phyloP scores from a whole-genome alignment of 1,140 invertebrate species.

The Subanguina moxae region DNA sequence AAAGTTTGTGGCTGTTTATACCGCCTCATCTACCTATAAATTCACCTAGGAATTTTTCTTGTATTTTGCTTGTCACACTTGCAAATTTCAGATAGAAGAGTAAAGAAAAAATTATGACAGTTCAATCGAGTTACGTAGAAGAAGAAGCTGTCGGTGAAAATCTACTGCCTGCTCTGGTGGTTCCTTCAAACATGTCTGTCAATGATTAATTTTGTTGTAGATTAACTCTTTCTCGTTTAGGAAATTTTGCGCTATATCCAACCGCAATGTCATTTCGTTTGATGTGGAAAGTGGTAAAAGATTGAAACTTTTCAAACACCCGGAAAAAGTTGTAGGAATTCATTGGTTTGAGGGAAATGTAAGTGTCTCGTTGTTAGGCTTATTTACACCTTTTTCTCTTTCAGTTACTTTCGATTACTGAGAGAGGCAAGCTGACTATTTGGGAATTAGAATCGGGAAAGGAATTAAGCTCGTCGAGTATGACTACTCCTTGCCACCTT shows the following conservation, averaged over 20 bases:
- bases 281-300: conserved; percentile 4
- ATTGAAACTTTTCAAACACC: neutral
- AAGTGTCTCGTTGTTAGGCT: neutral
- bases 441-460: neutral
- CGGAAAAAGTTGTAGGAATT: neutral
- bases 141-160: neutral
- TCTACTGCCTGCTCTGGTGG: neutral
- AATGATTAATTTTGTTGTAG: neutral
- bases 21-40: too few relatives aligned
- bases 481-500: neutral
- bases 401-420: neutral
- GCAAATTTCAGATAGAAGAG: too few relatives aligned
- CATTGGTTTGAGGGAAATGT: neutral
- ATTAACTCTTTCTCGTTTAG: neutral
- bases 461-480: neutral
- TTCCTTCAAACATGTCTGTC: neutral
- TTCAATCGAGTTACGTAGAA: neutral
- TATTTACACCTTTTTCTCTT: neutral
- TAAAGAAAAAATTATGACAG: neutral
- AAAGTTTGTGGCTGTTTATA: too few relatives aligned
- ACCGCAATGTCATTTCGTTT: neutral
- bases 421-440: neutral
- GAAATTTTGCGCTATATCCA: neutral
- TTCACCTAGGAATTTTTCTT: too few relatives aligned
- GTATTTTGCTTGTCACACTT: too few relatives aligned